Conservation (phyloP, 2,797 vertebrate species). For the Mormyrus hasselquistii region DNA sequence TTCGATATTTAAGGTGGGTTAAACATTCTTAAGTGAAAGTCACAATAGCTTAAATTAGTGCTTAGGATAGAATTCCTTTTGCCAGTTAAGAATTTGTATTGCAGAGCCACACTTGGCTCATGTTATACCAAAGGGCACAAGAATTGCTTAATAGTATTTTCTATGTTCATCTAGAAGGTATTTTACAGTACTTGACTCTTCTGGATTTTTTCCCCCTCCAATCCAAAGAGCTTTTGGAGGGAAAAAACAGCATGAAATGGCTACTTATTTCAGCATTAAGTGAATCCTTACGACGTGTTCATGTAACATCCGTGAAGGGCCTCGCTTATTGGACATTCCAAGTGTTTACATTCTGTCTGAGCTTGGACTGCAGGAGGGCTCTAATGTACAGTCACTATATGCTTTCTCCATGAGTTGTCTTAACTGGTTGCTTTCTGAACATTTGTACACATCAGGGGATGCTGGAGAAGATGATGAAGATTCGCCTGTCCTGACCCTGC, state of each 20-base stretch:
- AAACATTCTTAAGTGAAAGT: not conserved
- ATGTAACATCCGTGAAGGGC: not conserved
- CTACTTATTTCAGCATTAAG: not conserved
- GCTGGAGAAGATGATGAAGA: constrained; percentile 80
- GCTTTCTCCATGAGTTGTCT: not conserved
- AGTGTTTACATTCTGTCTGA: not conserved
- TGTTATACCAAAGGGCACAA: not conserved
- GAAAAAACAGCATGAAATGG: not conserved
- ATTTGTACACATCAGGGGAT: constrained; percentile 81
- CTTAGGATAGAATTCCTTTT: not conserved
- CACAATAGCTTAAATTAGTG: not conserved
- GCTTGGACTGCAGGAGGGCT: not conserved
- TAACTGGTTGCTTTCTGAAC: constrained; percentile 76
- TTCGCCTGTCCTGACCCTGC: constrained; percentile 77
- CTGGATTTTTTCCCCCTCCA: not conserved
- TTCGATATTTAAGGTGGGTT: not conserved
- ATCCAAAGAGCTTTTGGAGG: not conserved
- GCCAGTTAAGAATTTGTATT: not conserved
- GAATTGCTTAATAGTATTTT: not conserved
- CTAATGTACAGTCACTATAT: not conserved
- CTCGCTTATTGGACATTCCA: not conserved
- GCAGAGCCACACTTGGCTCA: not conserved
- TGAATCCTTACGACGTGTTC: not conserved
- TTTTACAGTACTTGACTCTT: not conserved
- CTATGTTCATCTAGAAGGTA: not conserved